Evolutionary conservation across 2,113 vertebrate genomes (phyloP), one percentile per base, ranked within the genome.

Genomic region (Phrynocephalus versicolor): DNA sequence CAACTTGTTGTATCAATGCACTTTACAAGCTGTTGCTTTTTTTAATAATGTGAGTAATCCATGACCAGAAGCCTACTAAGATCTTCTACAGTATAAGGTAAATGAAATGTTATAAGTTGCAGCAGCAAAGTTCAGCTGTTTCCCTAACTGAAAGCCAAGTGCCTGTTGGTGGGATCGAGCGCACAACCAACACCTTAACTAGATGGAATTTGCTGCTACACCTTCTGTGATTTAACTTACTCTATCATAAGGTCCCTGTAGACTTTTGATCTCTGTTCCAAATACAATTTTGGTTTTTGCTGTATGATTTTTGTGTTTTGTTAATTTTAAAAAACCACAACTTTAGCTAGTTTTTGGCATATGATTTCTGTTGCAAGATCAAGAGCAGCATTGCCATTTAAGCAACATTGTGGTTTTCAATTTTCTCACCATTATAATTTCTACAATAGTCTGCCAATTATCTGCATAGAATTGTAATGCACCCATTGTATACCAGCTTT

Each of bases 391-490:
- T 30, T 85, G 80, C 12, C 72, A 62, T 25, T 58, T 15, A 6
- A 81, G n/a, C 0, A 62, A 25, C 78, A 30, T 37, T 33, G 25
- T 37, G 12, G 35, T 35, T 0, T 1, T 5, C 33, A 70, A 82
- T 89, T 90, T 81, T 72, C 64, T 9, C 58, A 10, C 27, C 6
- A 69, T 75, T 87, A 45, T 60, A 33, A 87, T 88, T 87, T 75
- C 73, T 60, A 16, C 64, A 70, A 25, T 41, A 79, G 76, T 88
- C 94, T 19, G 69, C 45, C 78, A 77, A 88, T 88, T 89, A 79
- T 94, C 87, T 85, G 81, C 77, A 88, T 73, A 37, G 35, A 71
- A 33, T 77, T 45, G 76, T 85, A 89, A 93, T 79, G 93, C 89
- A 88, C 64, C 82, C 55, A 60, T 85, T 86, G 77, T 86, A 83